Percentiles rank a stretch among this genome's conserved stretches.
Conservation (phyloP, 2,797 vertebrate genomes). For the Hyperoplus lanceolatus region DNA sequence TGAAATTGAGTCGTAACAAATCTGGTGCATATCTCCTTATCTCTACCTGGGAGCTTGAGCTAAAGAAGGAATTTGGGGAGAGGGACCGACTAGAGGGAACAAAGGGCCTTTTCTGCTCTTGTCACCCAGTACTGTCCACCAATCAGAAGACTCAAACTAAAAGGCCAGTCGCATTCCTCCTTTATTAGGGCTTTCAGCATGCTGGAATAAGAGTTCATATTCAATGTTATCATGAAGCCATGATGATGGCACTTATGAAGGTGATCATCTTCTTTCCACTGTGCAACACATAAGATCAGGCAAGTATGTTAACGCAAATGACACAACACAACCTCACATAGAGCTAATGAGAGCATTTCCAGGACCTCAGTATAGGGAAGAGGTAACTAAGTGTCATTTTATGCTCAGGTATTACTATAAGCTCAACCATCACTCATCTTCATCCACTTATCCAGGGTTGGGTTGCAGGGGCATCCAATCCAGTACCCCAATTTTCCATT, state of each 20-base stretch:
- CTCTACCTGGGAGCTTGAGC: slow-evolving; percentile 41
- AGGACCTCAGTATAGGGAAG: not conserved
- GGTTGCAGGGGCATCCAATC: too few relatives aligned
- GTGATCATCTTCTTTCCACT: not conserved
- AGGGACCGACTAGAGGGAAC: slow-evolving; percentile 50
- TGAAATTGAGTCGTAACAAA: slow-evolving; percentile 24
- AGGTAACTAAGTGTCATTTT: too few relatives aligned
- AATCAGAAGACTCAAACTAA: slow-evolving; percentile 33
- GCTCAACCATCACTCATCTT: too few relatives aligned
- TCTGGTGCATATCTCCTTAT: slow-evolving; percentile 40
- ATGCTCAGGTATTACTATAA: too few relatives aligned
- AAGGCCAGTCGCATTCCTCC: slow-evolving; percentile 46
- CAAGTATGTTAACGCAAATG: not conserved
- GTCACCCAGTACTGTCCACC: slow-evolving; percentile 40
- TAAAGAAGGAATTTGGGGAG: slow-evolving; percentile 59
- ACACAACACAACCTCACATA: not conserved
- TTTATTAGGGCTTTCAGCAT: slow-evolving; percentile 33
- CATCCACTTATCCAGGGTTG: too few relatives aligned
- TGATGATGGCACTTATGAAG: slow-evolving; percentile 26
- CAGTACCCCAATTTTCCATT: too few relatives aligned
- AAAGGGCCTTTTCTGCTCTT: slow-evolving; percentile 66
- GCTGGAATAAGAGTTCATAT: slow-evolving; percentile 26
- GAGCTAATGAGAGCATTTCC: not conserved
- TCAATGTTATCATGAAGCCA: not conserved
- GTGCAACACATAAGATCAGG: not conserved